A percentile compares a stretch with the other conserved stretches of the same genome.
phyloP scores from a whole-genome alignment of 2,888 invertebrate species.

The Peribatodes rhomboidaria region DNA sequence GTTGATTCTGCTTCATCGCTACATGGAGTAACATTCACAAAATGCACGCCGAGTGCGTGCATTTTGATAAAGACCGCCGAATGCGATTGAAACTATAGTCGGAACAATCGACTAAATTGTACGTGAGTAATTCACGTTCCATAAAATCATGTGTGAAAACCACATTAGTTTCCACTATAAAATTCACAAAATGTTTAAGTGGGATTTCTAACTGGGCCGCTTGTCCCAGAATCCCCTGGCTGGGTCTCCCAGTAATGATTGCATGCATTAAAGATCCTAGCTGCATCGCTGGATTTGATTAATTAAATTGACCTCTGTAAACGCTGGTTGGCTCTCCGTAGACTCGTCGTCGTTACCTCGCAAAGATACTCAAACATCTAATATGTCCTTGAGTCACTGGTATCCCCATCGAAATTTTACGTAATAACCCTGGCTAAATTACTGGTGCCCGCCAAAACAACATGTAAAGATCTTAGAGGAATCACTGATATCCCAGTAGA shows the following conservation, averaged over 20 bases:
- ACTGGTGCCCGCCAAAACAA: not conserved
- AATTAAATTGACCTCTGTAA: not conserved
- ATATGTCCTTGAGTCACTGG: not conserved
- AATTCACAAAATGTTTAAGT: not conserved
- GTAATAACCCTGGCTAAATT: not conserved
- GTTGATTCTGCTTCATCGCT: not conserved
- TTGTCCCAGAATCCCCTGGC: not conserved
- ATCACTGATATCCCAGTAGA: not conserved
- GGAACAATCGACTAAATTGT: too few species aligned
- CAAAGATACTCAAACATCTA: not conserved
- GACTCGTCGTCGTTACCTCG: not conserved
- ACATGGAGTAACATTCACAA: not conserved
- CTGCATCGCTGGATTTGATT: not conserved
- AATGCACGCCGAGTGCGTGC: too few species aligned
- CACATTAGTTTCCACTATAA: too few species aligned
- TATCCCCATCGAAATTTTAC: not conserved
- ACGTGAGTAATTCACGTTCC: too few species aligned
- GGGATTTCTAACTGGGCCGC: not conserved
- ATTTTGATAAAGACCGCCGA: too few species aligned
- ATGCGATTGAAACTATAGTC: too few species aligned
- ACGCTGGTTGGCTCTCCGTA: not conserved
- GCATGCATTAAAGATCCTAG: too few species aligned
- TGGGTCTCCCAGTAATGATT: not conserved
- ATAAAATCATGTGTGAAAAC: too few species aligned
- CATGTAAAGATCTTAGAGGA: not conserved